phyloP scores from a whole-genome alignment of 2,888 invertebrate species.

The Erebia ligea region DNA sequence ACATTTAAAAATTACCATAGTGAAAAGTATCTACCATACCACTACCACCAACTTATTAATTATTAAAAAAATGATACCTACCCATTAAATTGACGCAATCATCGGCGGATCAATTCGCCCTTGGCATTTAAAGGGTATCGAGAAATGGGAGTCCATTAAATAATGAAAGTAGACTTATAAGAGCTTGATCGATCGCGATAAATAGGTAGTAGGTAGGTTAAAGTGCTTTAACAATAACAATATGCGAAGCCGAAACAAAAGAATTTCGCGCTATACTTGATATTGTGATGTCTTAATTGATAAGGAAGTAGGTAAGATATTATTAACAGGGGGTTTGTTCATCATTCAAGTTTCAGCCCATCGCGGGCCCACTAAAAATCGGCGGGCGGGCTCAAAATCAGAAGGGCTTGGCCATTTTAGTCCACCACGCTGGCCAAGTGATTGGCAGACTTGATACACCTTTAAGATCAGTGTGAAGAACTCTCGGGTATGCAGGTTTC shows the following conservation, averaged over 20 bases:
- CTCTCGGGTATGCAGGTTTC: too few species aligned
- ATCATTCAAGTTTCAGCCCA: too few species aligned
- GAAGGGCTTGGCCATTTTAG: too few species aligned
- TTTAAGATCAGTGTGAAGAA: too few species aligned
- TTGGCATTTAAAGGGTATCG: slow-evolving; percentile 42
- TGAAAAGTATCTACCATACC: slow-evolving; percentile 8
- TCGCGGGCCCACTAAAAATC: too few species aligned
- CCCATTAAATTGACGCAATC: slow-evolving; percentile 29
- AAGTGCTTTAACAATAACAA: slow-evolving; percentile 2
- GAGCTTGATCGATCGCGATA: slow-evolving; percentile 35
- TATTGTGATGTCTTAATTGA: neutral
- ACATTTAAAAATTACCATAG: slow-evolving; percentile 26
- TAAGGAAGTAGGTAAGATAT: too few species aligned
- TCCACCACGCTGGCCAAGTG: too few species aligned
- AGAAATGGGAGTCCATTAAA: slow-evolving; percentile 36
- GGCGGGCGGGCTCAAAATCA: too few species aligned
- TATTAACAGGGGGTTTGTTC: too few species aligned
- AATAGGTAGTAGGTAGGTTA: slow-evolving; percentile 23
- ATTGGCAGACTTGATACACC: too few species aligned
- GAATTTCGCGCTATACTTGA: neutral
- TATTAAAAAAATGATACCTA: slow-evolving; percentile 26
- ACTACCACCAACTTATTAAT: slow-evolving; percentile 20
- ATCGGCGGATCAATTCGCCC: slow-evolving; percentile 30
- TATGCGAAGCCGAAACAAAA: slow-evolving; percentile 4
- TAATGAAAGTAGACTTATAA: slow-evolving; percentile 37